A percentile compares a stretch with the other conserved stretches of the same genome.
phyloP scores from a whole-genome alignment of 2,888 invertebrate species.

The Heliconius charithonia region DNA sequence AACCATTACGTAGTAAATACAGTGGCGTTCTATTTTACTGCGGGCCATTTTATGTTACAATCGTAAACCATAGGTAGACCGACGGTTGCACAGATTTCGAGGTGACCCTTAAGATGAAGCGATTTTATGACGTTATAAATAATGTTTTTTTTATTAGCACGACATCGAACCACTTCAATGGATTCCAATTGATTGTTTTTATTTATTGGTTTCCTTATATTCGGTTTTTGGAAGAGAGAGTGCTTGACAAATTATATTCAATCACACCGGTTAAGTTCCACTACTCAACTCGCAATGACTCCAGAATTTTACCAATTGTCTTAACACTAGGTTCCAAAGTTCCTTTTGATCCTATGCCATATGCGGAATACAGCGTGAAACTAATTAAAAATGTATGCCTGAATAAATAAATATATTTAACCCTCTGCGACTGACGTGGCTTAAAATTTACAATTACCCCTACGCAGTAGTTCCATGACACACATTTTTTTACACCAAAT shows the following conservation, averaged over 20 bases:
- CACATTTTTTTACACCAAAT: too few relatives aligned
- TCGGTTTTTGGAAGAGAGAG: background rate
- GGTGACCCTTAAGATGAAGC: conserved; percentile 27
- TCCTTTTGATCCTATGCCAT: background rate
- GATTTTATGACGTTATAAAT: conserved; percentile 39
- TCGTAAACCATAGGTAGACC: conserved; percentile 33
- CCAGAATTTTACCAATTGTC: background rate
- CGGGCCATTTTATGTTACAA: conserved; percentile 38
- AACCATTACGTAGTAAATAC: conserved; percentile 26
- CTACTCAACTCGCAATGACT: background rate
- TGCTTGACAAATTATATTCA: too few relatives aligned
- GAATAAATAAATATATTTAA: background rate
- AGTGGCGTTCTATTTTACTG: conserved; percentile 31
- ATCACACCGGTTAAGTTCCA: too few relatives aligned
- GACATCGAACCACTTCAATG: background rate
- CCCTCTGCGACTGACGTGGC: too few relatives aligned
- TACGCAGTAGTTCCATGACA: too few relatives aligned
- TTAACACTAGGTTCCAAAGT: background rate
- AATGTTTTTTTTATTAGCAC: conserved; percentile 27
- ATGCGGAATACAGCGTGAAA: background rate
- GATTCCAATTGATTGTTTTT: conserved; percentile 5
- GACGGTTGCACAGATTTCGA: conserved; percentile 35
- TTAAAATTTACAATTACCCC: too few relatives aligned
- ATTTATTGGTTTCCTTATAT: background rate
- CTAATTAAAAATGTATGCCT: background rate